These are phyloP conservation scores for Campoletis raptor DNA, from an alignment of 2,888 invertebrate genomes.

Conservation along the genomic window DNA sequence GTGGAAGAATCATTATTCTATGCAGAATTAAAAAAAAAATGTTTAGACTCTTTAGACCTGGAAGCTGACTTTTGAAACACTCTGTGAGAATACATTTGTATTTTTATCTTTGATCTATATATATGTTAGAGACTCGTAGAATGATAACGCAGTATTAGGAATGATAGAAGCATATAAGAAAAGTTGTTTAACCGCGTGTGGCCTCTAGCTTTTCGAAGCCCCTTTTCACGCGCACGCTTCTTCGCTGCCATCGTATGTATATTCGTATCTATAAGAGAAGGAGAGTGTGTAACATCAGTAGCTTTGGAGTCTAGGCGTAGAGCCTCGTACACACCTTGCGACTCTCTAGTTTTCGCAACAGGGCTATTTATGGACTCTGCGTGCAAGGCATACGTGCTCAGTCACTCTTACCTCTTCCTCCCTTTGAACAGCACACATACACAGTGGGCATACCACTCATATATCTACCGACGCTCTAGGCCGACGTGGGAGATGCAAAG, in stretches of 20 bases:
- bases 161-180: conserved; percentile 46
- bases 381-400: conserved; percentile 79
- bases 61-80: not conserved
- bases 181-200: conserved; percentile 77
- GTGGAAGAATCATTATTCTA: not conserved
- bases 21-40: not conserved
- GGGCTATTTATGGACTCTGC: conserved; percentile 81
- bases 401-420: conserved; percentile 60
- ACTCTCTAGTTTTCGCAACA: conserved; percentile 70
- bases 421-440: conserved; percentile 32
- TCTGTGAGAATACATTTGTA: not conserved
- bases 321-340: conserved; percentile 49
- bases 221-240: conserved; percentile 73
- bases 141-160: conserved; percentile 80
- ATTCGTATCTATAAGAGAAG: conserved; percentile 33
- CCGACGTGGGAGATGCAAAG: conserved; percentile 60
- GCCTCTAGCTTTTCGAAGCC: conserved; percentile 73
- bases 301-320: conserved; percentile 45
- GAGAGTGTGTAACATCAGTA: conserved; percentile 51
- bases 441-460: conserved; percentile 24
- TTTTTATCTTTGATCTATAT: conserved; percentile 8
- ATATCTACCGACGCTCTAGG: conserved; percentile 35
- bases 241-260: conserved; percentile 55
- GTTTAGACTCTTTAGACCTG: not conserved
- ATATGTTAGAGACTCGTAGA: conserved; percentile 62